Base-by-base conservation (phyloP, 2,888 invertebrate genomes). In the Sphecodes monilicornis region DNA sequence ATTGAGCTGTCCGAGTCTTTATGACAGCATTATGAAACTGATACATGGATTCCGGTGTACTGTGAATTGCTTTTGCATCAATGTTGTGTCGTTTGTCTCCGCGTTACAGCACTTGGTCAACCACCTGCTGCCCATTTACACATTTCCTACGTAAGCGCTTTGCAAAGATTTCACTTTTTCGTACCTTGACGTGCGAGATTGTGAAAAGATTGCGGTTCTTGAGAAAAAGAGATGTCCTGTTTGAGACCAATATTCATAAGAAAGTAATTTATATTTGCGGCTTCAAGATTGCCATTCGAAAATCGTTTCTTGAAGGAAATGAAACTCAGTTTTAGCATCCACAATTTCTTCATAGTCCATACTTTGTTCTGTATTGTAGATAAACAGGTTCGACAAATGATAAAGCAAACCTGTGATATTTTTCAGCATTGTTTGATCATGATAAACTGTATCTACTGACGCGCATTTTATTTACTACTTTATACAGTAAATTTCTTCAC, bases 131-230 rank as follows among this genome's bases (percentile, higher is more conserved):
- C 29, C 36, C 36, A 32, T 66, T 66, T 66, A 66, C 66, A 60
- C 60, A 2, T 60, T 10, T 18, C 60, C 29, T 29, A 29, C 29
- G 29, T 16, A 29, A 29, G 60, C 60, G 60, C 29, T 60, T 29
- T n/a, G 60, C 60, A 60, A 29, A 29, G 60, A 29, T 60, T 60
- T 60, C 60, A 60, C 29, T 60, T 60, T 60, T 60, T 60, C 29
- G 60, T 60, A 29, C 18, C 60, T 29, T 16, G 29, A 6, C 60
- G 6, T 16, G 29, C 16, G 16, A 60, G 6, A 29, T 60, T 29
- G 60, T 60, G 60, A 29, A 60, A 29, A 60, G 60, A 29, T 60
- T 29, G 29, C 29, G 60, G 29, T 60, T 60, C 60, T 16, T 6
- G 5, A 16, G 16, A 26, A 13, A 57, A 54, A 54, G n/a, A 54